phyloP scores from a whole-genome alignment of 2,797 vertebrate genomes.

The Onychomys leucogaster region DNA sequence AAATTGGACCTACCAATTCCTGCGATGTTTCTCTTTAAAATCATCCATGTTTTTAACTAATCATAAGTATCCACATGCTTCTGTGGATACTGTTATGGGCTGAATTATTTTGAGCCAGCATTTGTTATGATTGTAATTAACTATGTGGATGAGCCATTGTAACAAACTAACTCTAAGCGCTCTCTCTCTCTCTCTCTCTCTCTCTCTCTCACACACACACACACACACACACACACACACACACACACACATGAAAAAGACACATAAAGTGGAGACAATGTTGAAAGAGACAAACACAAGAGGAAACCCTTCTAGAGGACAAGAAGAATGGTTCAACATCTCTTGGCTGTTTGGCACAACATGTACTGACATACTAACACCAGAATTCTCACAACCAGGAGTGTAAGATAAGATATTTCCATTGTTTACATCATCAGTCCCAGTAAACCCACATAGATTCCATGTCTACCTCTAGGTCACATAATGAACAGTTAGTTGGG shows the following conservation, averaged over 20 bases:
- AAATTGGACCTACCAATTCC: not conserved
- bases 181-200: too few relatives aligned
- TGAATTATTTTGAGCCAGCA: not conserved
- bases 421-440: not conserved
- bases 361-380: not conserved
- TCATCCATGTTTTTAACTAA: not conserved
- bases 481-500: not conserved
- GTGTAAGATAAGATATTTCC: not conserved
- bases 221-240: not conserved
- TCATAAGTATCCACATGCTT: not conserved
- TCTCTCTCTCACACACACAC: not conserved
- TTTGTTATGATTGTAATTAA: not conserved
- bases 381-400: not conserved
- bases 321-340: accelerated
- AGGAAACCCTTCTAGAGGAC: not conserved
- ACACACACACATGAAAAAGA: not conserved
- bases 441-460: not conserved
- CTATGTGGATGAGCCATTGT: not conserved
- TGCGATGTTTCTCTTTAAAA: not conserved
- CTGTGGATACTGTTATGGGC: not conserved
- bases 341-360: not conserved
- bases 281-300: not conserved
- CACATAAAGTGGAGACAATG: accelerated
- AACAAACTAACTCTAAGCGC: not conserved
- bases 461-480: not conserved